Conservation (phyloP, 2,113 vertebrate species). For the Sprattus sprattus region DNA sequence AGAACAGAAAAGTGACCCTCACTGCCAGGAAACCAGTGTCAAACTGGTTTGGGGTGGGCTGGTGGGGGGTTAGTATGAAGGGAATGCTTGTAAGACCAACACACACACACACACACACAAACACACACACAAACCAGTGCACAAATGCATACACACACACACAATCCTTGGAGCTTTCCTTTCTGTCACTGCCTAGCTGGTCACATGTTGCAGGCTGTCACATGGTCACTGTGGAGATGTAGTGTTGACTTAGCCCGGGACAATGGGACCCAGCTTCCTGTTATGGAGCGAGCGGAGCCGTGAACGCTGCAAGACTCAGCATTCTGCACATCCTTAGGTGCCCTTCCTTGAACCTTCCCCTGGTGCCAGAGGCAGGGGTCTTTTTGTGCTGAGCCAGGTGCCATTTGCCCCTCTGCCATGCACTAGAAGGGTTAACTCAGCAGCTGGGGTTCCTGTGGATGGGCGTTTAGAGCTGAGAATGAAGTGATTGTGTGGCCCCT, state of each 20-base stretch:
- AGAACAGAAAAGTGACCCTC: not conserved
- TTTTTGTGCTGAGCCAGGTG: constrained; percentile 74
- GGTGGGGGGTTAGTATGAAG: not conserved
- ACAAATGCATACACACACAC: constrained; percentile 8
- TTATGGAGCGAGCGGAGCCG: constrained; percentile 62
- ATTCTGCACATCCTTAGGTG: constrained; percentile 82
- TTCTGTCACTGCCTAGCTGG: constrained; percentile 44
- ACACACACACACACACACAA: not conserved
- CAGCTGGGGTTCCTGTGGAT: constrained; percentile 40
- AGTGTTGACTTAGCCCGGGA: constrained; percentile 70
- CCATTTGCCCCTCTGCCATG: constrained; percentile 69
- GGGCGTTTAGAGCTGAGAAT: constrained; percentile 29
- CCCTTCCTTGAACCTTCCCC: constrained; percentile 74
- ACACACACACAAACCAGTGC: constrained; percentile 12
- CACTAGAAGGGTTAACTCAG: constrained; percentile 60
- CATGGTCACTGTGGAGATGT: constrained; percentile 56
- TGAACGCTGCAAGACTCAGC: constrained; percentile 80
- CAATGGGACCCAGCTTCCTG: constrained; percentile 81
- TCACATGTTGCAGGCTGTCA: constrained; percentile 65
- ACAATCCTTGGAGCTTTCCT: constrained; percentile 39
- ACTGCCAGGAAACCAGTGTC: not conserved
- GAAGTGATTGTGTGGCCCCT: constrained; percentile 1
- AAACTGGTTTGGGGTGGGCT: not conserved
- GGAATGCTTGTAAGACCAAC: not conserved
- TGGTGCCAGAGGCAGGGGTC: constrained; percentile 16